Conservation (phyloP, 1,140 invertebrate species). For the Ephestia elutella region DNA sequence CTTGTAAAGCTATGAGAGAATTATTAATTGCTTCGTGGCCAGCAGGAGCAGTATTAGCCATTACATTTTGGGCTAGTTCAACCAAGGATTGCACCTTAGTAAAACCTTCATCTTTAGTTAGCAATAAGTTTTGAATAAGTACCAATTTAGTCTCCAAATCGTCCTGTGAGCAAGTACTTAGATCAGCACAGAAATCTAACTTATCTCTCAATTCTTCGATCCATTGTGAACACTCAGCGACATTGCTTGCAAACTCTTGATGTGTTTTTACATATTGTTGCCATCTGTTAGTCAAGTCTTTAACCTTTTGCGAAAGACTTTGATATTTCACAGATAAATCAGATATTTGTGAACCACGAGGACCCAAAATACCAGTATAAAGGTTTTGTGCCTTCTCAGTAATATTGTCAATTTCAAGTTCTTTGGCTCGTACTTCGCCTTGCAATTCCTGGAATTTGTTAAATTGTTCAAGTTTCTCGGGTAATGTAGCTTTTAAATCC, state of each 20-base stretch:
- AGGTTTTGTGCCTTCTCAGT: slow-evolving; percentile 92
- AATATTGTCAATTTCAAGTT: slow-evolving; percentile 93
- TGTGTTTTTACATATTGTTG: slow-evolving; percentile 93
- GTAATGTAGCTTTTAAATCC: slow-evolving; percentile 87
- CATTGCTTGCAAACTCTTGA: slow-evolving; percentile 88
- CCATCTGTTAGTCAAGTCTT: slow-evolving; percentile 93
- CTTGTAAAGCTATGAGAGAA: slow-evolving; percentile 87
- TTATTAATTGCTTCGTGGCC: slow-evolving; percentile 92
- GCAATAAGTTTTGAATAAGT: slow-evolving; percentile 87
- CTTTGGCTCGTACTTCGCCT: slow-evolving; percentile 92
- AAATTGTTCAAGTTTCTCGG: slow-evolving; percentile 89
- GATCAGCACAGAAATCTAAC: slow-evolving; percentile 87
- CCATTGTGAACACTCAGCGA: slow-evolving; percentile 88
- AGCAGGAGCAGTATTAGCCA: slow-evolving; percentile 91
- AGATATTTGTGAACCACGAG: slow-evolving; percentile 84
- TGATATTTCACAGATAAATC: slow-evolving; percentile 94
- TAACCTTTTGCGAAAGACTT: slow-evolving; percentile 90
- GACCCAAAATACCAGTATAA: slow-evolving; percentile 78
- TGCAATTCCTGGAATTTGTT: slow-evolving; percentile 86
- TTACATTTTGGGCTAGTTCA: slow-evolving; percentile 91
- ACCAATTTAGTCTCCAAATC: slow-evolving; percentile 90
- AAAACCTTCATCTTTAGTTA: slow-evolving; percentile 94
- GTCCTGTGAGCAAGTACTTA: slow-evolving; percentile 86
- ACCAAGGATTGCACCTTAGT: slow-evolving; percentile 89
- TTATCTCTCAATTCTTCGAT: slow-evolving; percentile 89